phyloP scores from a whole-genome alignment of 2,888 invertebrate species.

The Nasonia oneida region DNA sequence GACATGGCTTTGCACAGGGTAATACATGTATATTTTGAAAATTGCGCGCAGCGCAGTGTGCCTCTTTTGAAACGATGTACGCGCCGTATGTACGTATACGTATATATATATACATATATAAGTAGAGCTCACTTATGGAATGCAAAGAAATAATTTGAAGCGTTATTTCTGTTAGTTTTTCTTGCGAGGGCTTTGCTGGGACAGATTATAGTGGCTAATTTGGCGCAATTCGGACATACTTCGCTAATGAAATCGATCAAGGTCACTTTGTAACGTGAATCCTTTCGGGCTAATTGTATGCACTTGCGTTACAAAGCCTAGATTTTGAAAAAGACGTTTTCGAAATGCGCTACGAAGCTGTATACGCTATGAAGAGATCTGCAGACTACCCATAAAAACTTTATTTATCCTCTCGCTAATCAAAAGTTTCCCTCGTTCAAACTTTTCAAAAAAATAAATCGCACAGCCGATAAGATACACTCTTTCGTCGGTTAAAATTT shows the following conservation, averaged over 20 bases:
- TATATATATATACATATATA: neutral
- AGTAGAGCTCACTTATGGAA: conserved; percentile 9
- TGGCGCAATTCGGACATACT: neutral
- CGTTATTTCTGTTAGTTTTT: neutral
- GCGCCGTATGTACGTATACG: neutral
- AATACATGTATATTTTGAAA: neutral
- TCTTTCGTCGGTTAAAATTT: neutral
- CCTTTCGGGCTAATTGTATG: neutral
- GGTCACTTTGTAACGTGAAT: no score
- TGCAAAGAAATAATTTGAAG: neutral
- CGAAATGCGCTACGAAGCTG: neutral
- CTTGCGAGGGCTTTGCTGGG: neutral
- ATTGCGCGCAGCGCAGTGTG: no score
- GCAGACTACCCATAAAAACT: neutral
- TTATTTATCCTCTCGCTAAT: neutral
- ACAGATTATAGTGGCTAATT: neutral
- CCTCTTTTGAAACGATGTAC: neutral
- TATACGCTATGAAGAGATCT: no score
- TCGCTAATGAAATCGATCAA: no score
- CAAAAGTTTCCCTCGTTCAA: neutral
- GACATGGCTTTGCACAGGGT: neutral
- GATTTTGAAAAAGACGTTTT: neutral
- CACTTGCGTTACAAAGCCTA: neutral
- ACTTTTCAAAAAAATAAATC: neutral
- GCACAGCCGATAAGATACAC: neutral